Evolutionary conservation across 1,140 invertebrate species (phyloP).

Genomic region (Drosophila orosa): DNA sequence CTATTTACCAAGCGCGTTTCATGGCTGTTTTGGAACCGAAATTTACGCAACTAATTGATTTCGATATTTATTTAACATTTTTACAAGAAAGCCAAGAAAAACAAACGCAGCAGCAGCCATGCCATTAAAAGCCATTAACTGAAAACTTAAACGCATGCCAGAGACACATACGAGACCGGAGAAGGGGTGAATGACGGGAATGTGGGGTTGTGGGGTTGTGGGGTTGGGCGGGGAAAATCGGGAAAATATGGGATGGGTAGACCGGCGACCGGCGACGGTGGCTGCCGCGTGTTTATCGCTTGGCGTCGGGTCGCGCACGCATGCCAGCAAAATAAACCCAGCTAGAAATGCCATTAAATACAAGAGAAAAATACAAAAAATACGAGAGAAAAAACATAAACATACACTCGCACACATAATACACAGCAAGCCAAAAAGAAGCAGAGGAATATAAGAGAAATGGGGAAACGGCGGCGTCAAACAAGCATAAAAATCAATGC

Average conservation of each 20-base stretch:
- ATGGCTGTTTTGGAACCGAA: slow-evolving; percentile 23
- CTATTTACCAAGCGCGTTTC: slow-evolving; percentile 13
- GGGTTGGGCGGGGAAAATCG: slow-evolving; percentile 1
- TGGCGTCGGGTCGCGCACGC: slow-evolving; percentile 73
- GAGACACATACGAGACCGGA: slow-evolving; percentile 50
- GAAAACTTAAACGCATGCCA: slow-evolving; percentile 82
- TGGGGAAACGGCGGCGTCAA: slow-evolving; percentile 32
- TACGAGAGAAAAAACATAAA: slow-evolving; percentile 15
- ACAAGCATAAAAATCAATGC: slow-evolving; percentile 74
- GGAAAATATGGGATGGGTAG: slow-evolving; percentile 17
- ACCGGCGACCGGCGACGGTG: slow-evolving; percentile 46
- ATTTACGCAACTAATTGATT: slow-evolving; percentile 81
- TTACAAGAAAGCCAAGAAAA: slow-evolving; percentile 52
- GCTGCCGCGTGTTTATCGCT: slow-evolving; percentile 74
- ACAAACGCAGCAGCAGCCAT: slow-evolving; percentile 38
- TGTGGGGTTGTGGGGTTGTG: background rate
- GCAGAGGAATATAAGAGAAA: slow-evolving; percentile 7
- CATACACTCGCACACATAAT: slow-evolving; percentile 46
- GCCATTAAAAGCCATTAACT: slow-evolving; percentile 82
- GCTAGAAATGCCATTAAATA: slow-evolving; percentile 82
- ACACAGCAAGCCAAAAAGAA: slow-evolving; percentile 49
- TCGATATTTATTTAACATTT: slow-evolving; percentile 73
- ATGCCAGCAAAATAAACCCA: slow-evolving; percentile 79
- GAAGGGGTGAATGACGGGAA: slow-evolving; percentile 2
- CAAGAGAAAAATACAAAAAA: slow-evolving; percentile 47